Evolutionary conservation across 92 coral and sea anemone species (phyloP).

Genomic region (Zoanthus sansibaricus): DNA sequence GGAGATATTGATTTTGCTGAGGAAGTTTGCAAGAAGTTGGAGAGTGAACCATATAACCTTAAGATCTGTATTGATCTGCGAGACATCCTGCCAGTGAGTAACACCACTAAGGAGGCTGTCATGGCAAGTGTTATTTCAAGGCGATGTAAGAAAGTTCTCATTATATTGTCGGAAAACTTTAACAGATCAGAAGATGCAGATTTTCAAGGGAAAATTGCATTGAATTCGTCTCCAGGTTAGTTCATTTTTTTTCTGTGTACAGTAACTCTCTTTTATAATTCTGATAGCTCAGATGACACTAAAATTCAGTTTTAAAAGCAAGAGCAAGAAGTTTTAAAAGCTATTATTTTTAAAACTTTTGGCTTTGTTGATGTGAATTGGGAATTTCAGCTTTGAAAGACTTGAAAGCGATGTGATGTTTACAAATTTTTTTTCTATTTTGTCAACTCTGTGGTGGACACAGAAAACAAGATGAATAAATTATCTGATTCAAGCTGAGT

Average conservation of each 20-base stretch:
- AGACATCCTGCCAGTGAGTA: conserved; percentile 72
- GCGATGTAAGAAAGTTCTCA: conserved; percentile 75
- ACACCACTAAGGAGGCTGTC: conserved; percentile 48
- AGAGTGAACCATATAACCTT: conserved; percentile 72
- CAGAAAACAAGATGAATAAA: too few species aligned
- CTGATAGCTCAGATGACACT: too few species aligned
- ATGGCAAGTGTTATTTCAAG: conserved; percentile 73
- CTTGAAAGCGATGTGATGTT: too few species aligned
- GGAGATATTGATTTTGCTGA: conserved; percentile 81
- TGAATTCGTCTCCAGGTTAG: conserved; percentile 89
- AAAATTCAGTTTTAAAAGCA: too few species aligned
- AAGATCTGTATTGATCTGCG: conserved; percentile 84
- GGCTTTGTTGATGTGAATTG: too few species aligned
- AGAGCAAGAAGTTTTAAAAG: too few species aligned
- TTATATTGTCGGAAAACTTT: conserved; percentile 84
- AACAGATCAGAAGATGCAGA: conserved; percentile 73
- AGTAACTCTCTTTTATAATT: too few species aligned
- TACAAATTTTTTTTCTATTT: too few species aligned
- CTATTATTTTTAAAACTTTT: too few species aligned
- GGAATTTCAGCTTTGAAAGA: too few species aligned
- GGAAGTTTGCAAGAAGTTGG: conserved; percentile 68
- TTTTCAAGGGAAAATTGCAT: conserved; percentile 82
- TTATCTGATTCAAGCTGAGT: too few species aligned
- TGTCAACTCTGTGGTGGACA: too few species aligned
- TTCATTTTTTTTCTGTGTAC: neutral